Evolutionary conservation across 2,888 invertebrate genomes (phyloP).

Genomic region (Lepeophtheirus nordmannii): DNA sequence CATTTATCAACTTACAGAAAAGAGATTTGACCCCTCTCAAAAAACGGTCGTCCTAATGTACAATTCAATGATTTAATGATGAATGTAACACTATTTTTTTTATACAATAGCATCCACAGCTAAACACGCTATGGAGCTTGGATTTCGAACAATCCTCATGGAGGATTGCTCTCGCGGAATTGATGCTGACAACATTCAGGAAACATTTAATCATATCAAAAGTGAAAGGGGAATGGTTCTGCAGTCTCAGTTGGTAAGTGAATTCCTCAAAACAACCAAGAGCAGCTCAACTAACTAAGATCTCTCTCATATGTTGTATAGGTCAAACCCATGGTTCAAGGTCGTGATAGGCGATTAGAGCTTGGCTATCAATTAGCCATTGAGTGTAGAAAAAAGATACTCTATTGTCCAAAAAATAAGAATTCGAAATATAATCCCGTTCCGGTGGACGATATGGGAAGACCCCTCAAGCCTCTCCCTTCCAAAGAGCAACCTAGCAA

Average conservation of each 20-base stretch:
- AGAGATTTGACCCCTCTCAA: no score
- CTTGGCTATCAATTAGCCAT: constrained; percentile 73
- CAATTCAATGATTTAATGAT: neutral
- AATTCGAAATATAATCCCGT: constrained; percentile 7
- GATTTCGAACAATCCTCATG: constrained; percentile 70
- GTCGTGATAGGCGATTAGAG: constrained; percentile 67
- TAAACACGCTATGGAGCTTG: constrained; percentile 70
- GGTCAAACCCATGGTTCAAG: constrained; percentile 73
- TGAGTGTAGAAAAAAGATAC: constrained; percentile 37
- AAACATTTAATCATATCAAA: constrained; percentile 57
- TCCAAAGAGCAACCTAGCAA: no score
- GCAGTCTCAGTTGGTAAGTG: constrained; percentile 50
- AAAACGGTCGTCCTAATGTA: no score
- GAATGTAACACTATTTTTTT: neutral
- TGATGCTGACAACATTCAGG: constrained; percentile 63
- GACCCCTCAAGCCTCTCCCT: no score
- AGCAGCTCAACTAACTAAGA: no score
- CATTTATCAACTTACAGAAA: no score
- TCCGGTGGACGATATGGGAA: neutral
- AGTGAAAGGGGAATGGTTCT: constrained; percentile 64
- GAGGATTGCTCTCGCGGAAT: constrained; percentile 85
- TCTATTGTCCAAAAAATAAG: constrained; percentile 17
- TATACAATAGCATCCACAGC: constrained; percentile 56
- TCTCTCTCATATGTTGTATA: constrained; percentile 34
- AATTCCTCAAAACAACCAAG: constrained; percentile 3